A percentile compares a stretch with the other conserved stretches of the same genome.
Conservation (phyloP, 2,888 invertebrate species). For the Lasioglossum leucozonium region DNA sequence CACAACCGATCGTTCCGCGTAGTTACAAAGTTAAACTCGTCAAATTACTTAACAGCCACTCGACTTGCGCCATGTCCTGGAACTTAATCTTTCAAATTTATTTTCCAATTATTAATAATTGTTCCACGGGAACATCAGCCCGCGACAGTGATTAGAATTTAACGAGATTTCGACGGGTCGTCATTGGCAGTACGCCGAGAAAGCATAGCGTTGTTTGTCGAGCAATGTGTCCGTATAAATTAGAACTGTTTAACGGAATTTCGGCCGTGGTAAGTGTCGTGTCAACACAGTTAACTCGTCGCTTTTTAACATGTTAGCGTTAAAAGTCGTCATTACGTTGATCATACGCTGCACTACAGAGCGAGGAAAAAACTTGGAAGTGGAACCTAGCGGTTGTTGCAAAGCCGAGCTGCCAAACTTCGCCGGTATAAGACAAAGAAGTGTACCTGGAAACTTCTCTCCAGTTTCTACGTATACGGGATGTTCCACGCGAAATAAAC, state of each 20-base stretch:
- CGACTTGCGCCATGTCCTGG: not conserved
- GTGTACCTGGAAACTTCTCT: not conserved
- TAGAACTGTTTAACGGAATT: slow-evolving; percentile 46
- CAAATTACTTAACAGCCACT: not conserved
- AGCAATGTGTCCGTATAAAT: slow-evolving; percentile 39
- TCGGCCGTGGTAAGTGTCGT: slow-evolving; percentile 34
- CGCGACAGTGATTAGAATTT: not conserved
- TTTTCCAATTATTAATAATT: not conserved
- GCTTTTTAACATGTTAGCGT: slow-evolving; percentile 37
- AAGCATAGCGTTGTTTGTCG: slow-evolving; percentile 37
- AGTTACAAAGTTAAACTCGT: not conserved
- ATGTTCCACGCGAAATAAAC: no score
- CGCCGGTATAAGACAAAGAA: not conserved
- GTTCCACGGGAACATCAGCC: not conserved
- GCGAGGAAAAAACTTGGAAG: not conserved
- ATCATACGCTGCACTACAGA: not conserved
- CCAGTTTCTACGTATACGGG: no score
- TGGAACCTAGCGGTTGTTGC: not conserved
- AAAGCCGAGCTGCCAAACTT: not conserved
- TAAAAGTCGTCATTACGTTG: slow-evolving; percentile 7
- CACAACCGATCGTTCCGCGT: not conserved
- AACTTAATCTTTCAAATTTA: not conserved
- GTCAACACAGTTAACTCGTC: slow-evolving; percentile 44
- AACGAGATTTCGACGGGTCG: not conserved
- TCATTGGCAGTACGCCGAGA: not conserved